These are phyloP conservation scores for Myiotriccus ornatus DNA, from an alignment of 2,797 vertebrate species.

Conservation along the genomic window DNA sequence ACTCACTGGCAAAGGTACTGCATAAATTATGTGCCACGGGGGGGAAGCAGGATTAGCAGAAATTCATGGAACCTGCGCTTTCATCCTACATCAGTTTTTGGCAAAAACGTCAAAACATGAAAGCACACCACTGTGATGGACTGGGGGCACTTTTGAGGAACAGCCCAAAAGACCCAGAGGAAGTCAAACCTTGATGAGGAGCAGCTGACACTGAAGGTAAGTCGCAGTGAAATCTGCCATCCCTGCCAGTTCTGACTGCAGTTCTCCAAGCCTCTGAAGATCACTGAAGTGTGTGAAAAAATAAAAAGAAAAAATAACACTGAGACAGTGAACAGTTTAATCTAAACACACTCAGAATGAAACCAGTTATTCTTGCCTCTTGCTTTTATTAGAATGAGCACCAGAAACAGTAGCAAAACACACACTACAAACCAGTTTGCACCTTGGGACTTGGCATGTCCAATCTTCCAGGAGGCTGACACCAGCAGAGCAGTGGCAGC, in stretches of 20 bases:
- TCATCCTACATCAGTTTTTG: background rate
- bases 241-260: constrained; percentile 92
- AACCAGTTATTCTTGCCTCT: background rate
- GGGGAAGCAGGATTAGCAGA: background rate
- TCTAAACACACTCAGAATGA: background rate
- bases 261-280: constrained; percentile 90
- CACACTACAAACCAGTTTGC: background rate
- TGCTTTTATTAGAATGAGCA: background rate
- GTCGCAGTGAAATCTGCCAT: constrained; percentile 94
- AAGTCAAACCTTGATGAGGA: constrained; percentile 88
- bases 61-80: background rate
- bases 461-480: background rate
- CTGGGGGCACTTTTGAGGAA: background rate
- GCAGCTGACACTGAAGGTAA: constrained; percentile 92
- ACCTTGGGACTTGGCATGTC: background rate
- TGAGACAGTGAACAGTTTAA: background rate
- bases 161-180: background rate
- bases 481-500: background rate
- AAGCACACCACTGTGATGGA: background rate
- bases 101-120: background rate
- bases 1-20: background rate
- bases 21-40: background rate
- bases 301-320: background rate
- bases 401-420: background rate
- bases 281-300: constrained; percentile 76